Evolutionary conservation across 2,888 invertebrate species (phyloP).

Genomic region (Tachina lurida): DNA sequence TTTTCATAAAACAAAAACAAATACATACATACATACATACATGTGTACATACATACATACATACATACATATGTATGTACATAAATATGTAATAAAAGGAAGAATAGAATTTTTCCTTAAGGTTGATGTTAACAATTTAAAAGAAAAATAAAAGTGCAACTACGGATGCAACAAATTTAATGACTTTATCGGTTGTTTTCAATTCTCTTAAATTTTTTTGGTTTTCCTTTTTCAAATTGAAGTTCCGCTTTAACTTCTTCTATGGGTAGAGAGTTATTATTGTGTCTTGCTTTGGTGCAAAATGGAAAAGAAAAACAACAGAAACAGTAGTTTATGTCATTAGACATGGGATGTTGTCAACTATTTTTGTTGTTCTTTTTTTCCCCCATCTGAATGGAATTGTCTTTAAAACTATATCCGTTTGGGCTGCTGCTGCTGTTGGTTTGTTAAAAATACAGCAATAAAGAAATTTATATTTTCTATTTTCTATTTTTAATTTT

Average conservation of each 20-base stretch:
- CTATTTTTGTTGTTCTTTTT: conserved; percentile 25
- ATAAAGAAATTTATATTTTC: conserved; percentile 54
- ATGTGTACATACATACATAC: too few species aligned
- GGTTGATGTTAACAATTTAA: conserved; percentile 9
- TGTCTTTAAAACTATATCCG: conserved; percentile 29
- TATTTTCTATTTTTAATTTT: conserved; percentile 49
- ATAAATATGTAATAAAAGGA: conserved; percentile 13
- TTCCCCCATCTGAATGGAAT: conserved; percentile 19
- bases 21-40: too few species aligned
- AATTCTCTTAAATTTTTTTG: neutral
- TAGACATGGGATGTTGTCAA: conserved; percentile 40
- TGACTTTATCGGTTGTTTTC: conserved; percentile 56
- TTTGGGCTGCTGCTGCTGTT: conserved; percentile 49
- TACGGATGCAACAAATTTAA: conserved; percentile 62
- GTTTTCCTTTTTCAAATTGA: neutral
- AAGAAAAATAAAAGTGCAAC: neutral
- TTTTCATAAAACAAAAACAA: conserved; percentile 36
- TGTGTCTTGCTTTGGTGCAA: neutral
- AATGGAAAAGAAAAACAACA: conserved; percentile 9
- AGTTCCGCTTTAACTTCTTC: conserved; percentile 10
- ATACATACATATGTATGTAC: too few species aligned
- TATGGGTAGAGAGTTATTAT: conserved; percentile 2
- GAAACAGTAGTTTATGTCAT: conserved; percentile 29
- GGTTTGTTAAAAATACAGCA: conserved; percentile 53
- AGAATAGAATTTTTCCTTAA: conserved; percentile 18